A percentile compares a stretch with the other conserved stretches of the same genome.
These are phyloP conservation scores for Epizoanthus fatuus DNA, from an alignment of 92 coral and sea anemone genomes.

Conservation along the genomic window DNA sequence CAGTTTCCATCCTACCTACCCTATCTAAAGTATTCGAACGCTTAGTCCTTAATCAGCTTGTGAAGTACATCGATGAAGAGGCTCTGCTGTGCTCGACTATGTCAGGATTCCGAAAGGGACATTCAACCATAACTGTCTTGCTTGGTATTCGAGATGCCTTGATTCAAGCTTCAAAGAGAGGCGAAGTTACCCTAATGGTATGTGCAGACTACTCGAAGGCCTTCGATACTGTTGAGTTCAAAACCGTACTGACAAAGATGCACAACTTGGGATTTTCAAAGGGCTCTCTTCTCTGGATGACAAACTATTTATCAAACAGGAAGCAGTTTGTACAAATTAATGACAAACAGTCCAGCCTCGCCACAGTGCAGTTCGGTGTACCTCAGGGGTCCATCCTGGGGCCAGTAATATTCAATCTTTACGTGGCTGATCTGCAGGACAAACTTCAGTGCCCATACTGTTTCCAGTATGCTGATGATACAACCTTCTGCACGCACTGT, in stretches of 20 bases:
- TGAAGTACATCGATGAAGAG: constrained; percentile 11
- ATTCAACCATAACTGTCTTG: constrained; percentile 10
- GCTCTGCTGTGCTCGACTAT: constrained; percentile 19
- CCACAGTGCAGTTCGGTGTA: constrained; percentile 56
- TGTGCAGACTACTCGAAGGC: constrained; percentile 45
- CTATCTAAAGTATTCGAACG: constrained; percentile 16
- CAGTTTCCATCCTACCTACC: constrained; percentile 25
- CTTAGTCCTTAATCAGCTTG: constrained; percentile 9
- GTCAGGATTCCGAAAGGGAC: constrained; percentile 10
- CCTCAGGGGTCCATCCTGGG: constrained; percentile 68
- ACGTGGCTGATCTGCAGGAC: constrained; percentile 60
- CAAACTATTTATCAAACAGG: constrained; percentile 46
- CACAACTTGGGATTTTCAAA: constrained; percentile 45
- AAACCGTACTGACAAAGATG: constrained; percentile 53
- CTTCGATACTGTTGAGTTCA: constrained; percentile 45
- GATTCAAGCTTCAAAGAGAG: constrained; percentile 19
- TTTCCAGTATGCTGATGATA: constrained; percentile 73
- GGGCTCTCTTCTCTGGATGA: constrained; percentile 41
- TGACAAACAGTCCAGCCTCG: constrained; percentile 32
- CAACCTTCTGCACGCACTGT: constrained; percentile 49
- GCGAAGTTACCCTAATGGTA: constrained; percentile 49
- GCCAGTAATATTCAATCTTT: constrained; percentile 58
- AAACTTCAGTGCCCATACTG: constrained; percentile 34
- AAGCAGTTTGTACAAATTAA: constrained; percentile 67
- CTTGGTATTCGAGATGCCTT: constrained; percentile 36